Percentiles rank a stretch among this genome's conserved stretches.
Evolutionary conservation across 2,797 vertebrate genomes (phyloP).

Genomic region (Darevskia mixta): DNA sequence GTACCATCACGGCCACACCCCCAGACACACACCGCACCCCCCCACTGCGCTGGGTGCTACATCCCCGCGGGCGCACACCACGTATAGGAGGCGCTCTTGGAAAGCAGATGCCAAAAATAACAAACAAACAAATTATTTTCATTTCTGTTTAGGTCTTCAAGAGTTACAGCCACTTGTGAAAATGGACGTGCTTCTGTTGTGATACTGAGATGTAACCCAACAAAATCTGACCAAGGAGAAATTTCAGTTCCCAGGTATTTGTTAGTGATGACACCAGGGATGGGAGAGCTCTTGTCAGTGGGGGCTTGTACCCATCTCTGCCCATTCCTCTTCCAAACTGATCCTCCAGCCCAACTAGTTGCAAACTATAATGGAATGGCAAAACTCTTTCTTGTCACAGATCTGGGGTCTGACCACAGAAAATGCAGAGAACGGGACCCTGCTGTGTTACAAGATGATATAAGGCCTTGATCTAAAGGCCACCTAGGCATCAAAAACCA

Average conservation of each 20-base stretch:
- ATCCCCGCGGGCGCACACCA: too few relatives aligned
- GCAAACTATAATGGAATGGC: neutral
- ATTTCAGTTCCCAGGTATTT: constrained; percentile 92
- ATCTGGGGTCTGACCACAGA: neutral
- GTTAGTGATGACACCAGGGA: neutral
- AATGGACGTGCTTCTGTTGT: constrained; percentile 91
- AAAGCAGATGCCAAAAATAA: too few relatives aligned
- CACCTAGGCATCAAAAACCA: neutral
- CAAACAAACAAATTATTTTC: neutral
- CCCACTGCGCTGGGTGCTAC: too few relatives aligned
- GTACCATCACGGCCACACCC: too few relatives aligned
- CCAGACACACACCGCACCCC: too few relatives aligned
- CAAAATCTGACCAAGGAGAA: constrained; percentile 83
- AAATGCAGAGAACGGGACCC: neutral
- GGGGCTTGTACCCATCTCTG: neutral
- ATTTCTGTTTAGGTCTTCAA: constrained; percentile 84
- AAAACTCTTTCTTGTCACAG: neutral
- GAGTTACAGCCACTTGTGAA: constrained; percentile 89
- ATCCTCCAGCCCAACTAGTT: neutral
- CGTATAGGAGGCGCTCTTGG: neutral
- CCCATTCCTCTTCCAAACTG: neutral
- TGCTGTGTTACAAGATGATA: neutral
- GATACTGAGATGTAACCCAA: constrained; percentile 90
- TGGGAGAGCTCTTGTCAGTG: neutral
- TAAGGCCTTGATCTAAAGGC: neutral